phyloP scores from a whole-genome alignment of 2,113 vertebrate genomes.

The Chrysemys picta region DNA sequence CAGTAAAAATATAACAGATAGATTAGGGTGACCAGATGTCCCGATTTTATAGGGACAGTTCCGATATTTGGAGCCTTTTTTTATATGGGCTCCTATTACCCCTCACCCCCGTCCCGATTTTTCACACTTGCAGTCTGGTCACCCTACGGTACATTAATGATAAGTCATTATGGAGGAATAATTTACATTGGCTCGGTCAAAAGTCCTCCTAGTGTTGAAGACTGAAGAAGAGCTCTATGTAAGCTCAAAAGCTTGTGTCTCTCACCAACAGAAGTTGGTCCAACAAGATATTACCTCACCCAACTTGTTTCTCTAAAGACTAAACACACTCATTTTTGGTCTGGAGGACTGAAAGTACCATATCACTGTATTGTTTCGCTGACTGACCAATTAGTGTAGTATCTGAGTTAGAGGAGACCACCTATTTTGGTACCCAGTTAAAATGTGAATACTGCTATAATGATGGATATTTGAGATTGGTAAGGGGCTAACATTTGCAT shows the following conservation, averaged over 20 bases:
- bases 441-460: not conserved
- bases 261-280: not conserved
- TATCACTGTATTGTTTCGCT: not conserved
- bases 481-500: not conserved
- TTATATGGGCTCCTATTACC: too few species aligned
- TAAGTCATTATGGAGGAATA: not conserved
- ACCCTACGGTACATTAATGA: not conserved
- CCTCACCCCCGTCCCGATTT: too few species aligned
- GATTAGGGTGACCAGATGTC: not conserved
- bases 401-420: not conserved
- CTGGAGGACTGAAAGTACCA: not conserved
- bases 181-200: not conserved
- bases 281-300: not conserved
- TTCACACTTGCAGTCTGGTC: too few species aligned
- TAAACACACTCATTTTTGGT: not conserved
- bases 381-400: not conserved
- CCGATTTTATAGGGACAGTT: too few species aligned
- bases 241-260: not conserved
- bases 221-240: not conserved
- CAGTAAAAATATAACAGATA: not conserved
- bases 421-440: not conserved
- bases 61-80: too few species aligned
- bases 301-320: not conserved
- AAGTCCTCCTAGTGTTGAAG: not conserved
- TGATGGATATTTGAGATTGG: not conserved